These are phyloP conservation scores for Nephrocerus scutellatus DNA, from an alignment of 2,888 invertebrate species.

Conservation along the genomic window DNA sequence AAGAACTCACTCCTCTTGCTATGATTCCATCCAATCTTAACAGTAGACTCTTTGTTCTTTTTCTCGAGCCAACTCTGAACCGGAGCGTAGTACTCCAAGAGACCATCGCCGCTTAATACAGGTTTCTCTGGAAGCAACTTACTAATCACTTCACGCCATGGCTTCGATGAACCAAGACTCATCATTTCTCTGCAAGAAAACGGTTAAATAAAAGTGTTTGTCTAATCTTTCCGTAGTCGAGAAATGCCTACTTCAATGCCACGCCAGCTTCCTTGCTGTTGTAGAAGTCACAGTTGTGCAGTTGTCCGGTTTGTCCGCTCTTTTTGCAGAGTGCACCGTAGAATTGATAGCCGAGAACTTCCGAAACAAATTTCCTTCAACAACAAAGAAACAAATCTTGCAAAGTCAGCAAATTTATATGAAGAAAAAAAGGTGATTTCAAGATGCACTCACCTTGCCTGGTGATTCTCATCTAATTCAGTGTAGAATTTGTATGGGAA, in stretches of 20 bases:
- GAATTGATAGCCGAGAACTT: constrained; percentile 75
- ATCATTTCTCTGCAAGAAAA: constrained; percentile 49
- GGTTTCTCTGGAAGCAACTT: constrained; percentile 65
- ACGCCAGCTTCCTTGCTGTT: constrained; percentile 50
- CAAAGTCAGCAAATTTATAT: constrained; percentile 58
- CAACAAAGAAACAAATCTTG: constrained; percentile 37
- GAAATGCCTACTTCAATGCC: no score
- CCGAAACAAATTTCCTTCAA: constrained; percentile 67
- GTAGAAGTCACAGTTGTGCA: constrained; percentile 81
- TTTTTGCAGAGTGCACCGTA: constrained; percentile 66
- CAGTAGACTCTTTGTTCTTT: constrained; percentile 31
- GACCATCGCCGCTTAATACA: constrained; percentile 63
- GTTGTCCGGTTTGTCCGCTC: constrained; percentile 64
- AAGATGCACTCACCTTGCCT: constrained; percentile 35
- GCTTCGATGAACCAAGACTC: constrained; percentile 59
- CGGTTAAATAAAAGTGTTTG: background rate
- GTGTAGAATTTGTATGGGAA: constrained; percentile 69
- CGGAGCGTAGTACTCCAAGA: constrained; percentile 74
- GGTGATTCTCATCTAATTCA: constrained; percentile 41
- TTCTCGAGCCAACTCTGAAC: constrained; percentile 50
- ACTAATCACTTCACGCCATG: constrained; percentile 71
- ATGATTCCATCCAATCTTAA: constrained; percentile 38
- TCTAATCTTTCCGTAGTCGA: constrained; percentile 25
- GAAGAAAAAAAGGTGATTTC: background rate
- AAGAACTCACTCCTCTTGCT: constrained; percentile 38